Evolutionary conservation across 2,113 vertebrate genomes (phyloP).

Genomic region (Bos taurus): DNA sequence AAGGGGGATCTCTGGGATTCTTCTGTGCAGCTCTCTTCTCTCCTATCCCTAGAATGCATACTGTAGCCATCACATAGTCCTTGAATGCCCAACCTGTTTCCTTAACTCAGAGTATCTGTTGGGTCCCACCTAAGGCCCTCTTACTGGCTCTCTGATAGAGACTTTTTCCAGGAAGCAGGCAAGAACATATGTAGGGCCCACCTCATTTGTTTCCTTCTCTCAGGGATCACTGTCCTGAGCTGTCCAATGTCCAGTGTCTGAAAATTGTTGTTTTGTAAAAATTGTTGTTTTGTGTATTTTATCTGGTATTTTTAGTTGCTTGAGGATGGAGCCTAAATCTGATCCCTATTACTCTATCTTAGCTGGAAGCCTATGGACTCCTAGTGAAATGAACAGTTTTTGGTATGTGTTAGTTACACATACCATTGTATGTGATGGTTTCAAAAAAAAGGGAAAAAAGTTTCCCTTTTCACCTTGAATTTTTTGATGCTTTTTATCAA

Average conservation of each 20-base stretch:
- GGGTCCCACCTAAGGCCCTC: too few species aligned
- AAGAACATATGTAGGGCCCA: background rate
- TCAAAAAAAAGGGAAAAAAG: too few species aligned
- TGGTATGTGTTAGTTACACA: too few species aligned
- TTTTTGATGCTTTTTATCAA: background rate
- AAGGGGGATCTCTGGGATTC: background rate
- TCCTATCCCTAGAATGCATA: too few species aligned
- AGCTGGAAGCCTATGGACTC: background rate
- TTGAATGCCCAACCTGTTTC: background rate
- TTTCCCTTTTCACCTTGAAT: background rate
- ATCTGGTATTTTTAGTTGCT: background rate
- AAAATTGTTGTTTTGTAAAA: background rate
- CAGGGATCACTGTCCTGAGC: background rate
- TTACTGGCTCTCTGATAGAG: background rate
- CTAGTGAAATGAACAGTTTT: background rate
- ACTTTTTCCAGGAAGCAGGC: background rate
- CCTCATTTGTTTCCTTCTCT: background rate
- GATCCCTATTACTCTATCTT: background rate
- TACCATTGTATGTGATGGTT: too few species aligned
- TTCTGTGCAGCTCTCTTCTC: background rate
- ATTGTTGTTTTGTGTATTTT: background rate
- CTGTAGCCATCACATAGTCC: background rate
- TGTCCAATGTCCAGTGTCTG: background rate
- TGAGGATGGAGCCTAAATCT: background rate
- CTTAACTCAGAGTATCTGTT: background rate